Evolutionary conservation across 2,888 invertebrate species (phyloP).

Genomic region (Acleris literana): DNA sequence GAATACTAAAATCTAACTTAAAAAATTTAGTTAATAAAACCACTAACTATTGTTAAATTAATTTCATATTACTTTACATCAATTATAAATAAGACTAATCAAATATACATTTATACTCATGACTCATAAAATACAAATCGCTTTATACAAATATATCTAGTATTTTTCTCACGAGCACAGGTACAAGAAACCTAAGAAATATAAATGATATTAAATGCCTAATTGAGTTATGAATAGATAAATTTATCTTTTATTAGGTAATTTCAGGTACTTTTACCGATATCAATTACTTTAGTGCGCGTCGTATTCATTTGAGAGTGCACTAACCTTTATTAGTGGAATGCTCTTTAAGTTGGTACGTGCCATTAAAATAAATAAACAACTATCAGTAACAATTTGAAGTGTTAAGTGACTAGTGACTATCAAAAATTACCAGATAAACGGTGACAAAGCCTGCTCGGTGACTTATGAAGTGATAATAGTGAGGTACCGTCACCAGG

Average conservation of each 20-base stretch:
- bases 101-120: no score
- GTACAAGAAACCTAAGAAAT: background rate
- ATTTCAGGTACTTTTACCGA: slow-evolving; percentile 30
- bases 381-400: slow-evolving; percentile 75
- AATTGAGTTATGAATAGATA: slow-evolving; percentile 32
- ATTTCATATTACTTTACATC: no score
- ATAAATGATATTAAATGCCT: slow-evolving; percentile 9
- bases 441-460: slow-evolving; percentile 66
- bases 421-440: slow-evolving; percentile 83
- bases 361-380: slow-evolving; percentile 80
- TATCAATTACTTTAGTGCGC: slow-evolving; percentile 73
- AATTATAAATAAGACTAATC: no score
- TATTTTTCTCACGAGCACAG: no score
- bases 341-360: slow-evolving; percentile 72
- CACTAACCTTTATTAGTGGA: slow-evolving; percentile 77
- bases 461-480: slow-evolving; percentile 82
- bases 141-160: no score
- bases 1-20: no score
- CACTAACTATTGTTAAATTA: no score
- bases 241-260: slow-evolving; percentile 30
- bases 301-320: slow-evolving; percentile 79
- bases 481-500: slow-evolving; percentile 57
- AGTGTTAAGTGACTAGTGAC: slow-evolving; percentile 80
- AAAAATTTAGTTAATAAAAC: no score
- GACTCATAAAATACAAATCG: no score